A percentile compares a stretch with the other conserved stretches of the same genome.
Conservation (phyloP, 1,140 invertebrate genomes). For the Bombus sibiricus region DNA sequence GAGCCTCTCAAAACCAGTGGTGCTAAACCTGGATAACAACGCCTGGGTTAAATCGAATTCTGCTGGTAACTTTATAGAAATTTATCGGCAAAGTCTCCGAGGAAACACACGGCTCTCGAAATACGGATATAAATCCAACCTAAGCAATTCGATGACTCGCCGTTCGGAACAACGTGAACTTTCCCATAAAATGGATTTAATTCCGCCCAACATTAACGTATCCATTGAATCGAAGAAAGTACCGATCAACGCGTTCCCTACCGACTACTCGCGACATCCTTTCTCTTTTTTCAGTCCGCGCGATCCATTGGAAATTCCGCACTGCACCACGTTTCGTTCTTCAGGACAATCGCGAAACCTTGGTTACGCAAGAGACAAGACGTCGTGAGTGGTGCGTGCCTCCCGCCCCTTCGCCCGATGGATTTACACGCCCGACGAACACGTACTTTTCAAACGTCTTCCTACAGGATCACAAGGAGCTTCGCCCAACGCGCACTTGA, state of each 20-base stretch:
- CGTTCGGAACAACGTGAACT: slow-evolving; percentile 14
- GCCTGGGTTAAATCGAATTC: slow-evolving; percentile 47
- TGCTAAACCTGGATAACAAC: slow-evolving; percentile 85
- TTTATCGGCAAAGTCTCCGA: slow-evolving; percentile 42
- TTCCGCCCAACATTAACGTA: background rate
- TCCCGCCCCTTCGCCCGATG: background rate
- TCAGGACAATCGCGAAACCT: too few species aligned
- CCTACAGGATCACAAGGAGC: slow-evolving; percentile 88
- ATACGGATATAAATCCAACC: slow-evolving; percentile 53
- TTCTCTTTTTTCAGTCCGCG: background rate
- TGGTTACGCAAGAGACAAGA: background rate
- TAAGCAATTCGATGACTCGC: slow-evolving; percentile 49
- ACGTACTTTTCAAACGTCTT: slow-evolving; percentile 87
- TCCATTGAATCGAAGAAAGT: background rate
- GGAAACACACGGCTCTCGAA: slow-evolving; percentile 27
- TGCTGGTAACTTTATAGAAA: slow-evolving; percentile 56
- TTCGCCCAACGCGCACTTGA: slow-evolving; percentile 88
- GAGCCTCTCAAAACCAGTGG: slow-evolving; percentile 87
- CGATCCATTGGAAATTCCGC: background rate
- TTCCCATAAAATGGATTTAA: slow-evolving; percentile 27
- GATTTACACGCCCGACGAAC: background rate
- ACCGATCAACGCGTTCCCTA: background rate
- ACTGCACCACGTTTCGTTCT: rapidly evolving
- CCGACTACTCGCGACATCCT: too few species aligned
- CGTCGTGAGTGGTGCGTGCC: too few species aligned